phyloP scores from a whole-genome alignment of 2,797 vertebrate genomes.

The Myiothlypis chrysogaster region DNA sequence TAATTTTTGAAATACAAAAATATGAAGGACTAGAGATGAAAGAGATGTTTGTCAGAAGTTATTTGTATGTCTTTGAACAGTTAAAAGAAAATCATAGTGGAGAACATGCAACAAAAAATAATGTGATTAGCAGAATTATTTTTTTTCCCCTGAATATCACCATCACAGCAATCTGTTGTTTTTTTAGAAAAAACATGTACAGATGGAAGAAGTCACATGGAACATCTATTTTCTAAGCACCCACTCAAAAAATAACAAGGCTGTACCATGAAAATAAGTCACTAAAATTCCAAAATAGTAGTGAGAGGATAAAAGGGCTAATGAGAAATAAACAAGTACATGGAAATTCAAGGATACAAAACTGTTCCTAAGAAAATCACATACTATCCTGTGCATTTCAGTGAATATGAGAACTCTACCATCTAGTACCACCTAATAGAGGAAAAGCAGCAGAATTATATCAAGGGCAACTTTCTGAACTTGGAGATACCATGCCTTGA shows the following conservation, averaged over 20 bases:
- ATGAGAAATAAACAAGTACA: neutral
- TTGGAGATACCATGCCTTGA: neutral
- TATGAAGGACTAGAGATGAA: neutral
- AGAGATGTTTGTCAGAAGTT: neutral
- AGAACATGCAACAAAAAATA: neutral
- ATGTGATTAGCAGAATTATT: neutral
- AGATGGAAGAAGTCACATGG: conserved; percentile 38
- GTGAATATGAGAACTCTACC: neutral
- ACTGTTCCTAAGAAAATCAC: neutral
- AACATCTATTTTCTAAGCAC: conserved; percentile 16
- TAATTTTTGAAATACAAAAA: neutral
- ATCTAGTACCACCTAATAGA: neutral
- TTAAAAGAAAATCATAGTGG: neutral
- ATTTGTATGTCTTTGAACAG: neutral
- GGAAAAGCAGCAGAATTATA: neutral
- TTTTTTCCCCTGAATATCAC: neutral
- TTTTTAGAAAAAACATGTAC: neutral
- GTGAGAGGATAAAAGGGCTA: neutral
- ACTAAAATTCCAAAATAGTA: neutral
- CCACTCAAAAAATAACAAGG: neutral
- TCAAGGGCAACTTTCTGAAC: neutral
- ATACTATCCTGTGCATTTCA: neutral
- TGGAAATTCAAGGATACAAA: neutral
- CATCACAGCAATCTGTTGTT: conserved; percentile 18
- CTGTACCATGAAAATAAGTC: neutral